Evolutionary conservation across 2,888 invertebrate genomes (phyloP).

Genomic region (Bellardia pandia): DNA sequence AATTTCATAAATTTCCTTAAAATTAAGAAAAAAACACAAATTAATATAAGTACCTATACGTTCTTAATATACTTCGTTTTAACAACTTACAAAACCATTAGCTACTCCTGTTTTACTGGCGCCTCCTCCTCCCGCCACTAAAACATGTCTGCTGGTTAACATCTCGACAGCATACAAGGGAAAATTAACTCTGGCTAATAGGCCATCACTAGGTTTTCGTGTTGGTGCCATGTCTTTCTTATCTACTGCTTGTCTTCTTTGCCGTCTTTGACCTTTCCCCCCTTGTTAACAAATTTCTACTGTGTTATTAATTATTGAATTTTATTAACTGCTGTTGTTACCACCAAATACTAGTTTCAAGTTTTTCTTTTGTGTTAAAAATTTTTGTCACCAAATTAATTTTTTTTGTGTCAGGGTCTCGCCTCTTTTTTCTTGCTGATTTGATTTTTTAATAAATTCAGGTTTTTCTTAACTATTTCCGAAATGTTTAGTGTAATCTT

Average conservation of each 20-base stretch:
- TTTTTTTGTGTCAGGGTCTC: conserved; percentile 33
- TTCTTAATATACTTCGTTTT: not conserved
- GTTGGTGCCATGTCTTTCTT: conserved; percentile 85
- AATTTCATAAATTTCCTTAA: conserved; percentile 96
- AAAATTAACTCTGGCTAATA: conserved; percentile 95
- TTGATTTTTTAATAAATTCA: conserved; percentile 61
- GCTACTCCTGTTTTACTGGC: conserved; percentile 98
- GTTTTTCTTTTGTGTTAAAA: conserved; percentile 34
- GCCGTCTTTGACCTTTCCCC: conserved; percentile 17
- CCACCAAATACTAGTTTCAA: conserved; percentile 14
- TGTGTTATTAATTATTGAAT: conserved; percentile 46
- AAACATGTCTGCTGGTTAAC: conserved; percentile 95
- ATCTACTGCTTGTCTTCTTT: not conserved
- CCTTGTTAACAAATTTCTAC: conserved; percentile 4
- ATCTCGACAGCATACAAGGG: conserved; percentile 96
- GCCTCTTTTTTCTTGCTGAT: conserved; percentile 33
- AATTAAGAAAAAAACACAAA: conserved; percentile 13
- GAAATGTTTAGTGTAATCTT: not conserved
- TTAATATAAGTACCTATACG: not conserved
- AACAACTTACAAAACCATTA: conserved; percentile 95
- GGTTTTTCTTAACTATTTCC: conserved; percentile 17
- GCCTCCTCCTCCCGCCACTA: conserved; percentile 99
- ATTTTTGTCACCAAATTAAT: conserved; percentile 25
- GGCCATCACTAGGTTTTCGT: conserved; percentile 87
- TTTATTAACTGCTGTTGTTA: conserved; percentile 74